Percentiles rank a stretch among this genome's conserved stretches.
Evolutionary conservation across 2,113 vertebrate species (phyloP).

Genomic region (Bostrychus sinensis): DNA sequence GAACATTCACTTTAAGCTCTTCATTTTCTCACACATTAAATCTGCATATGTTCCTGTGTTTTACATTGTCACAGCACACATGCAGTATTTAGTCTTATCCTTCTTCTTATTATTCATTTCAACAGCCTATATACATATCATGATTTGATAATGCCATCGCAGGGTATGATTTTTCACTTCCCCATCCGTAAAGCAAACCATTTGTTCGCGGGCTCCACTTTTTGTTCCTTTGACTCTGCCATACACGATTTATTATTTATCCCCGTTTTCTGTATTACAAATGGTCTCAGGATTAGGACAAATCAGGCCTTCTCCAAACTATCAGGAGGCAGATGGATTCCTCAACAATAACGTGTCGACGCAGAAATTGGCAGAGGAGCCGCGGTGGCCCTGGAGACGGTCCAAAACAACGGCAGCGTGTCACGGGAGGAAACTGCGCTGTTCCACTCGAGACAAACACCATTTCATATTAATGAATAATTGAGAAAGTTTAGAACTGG

Average conservation of each 20-base stretch:
- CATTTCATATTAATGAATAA: slow-evolving; percentile 85
- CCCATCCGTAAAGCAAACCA: slow-evolving; percentile 59
- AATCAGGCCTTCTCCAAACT: slow-evolving; percentile 75
- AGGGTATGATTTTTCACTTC: slow-evolving; percentile 60
- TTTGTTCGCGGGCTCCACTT: slow-evolving; percentile 64
- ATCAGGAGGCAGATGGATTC: slow-evolving; percentile 76
- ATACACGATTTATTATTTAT: slow-evolving; percentile 82
- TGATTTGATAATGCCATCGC: slow-evolving; percentile 70
- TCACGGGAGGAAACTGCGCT: slow-evolving; percentile 75
- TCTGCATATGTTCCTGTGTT: slow-evolving; percentile 13
- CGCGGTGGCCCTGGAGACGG: slow-evolving; percentile 65
- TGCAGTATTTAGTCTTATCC: slow-evolving; percentile 23
- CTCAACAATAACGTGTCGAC: slow-evolving; percentile 72
- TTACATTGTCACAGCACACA: slow-evolving; percentile 52
- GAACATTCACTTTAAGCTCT: slow-evolving; percentile 2
- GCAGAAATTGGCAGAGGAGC: slow-evolving; percentile 72
- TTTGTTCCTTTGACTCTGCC: slow-evolving; percentile 71
- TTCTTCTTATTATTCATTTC: slow-evolving; percentile 60
- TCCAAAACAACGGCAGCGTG: slow-evolving; percentile 63
- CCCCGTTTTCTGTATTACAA: slow-evolving; percentile 76
- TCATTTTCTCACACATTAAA: slow-evolving; percentile 1
- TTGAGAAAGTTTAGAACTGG: slow-evolving; percentile 79
- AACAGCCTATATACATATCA: slow-evolving; percentile 69
- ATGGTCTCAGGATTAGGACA: slow-evolving; percentile 79
- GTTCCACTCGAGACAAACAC: slow-evolving; percentile 83